Conservation (phyloP, 2,113 vertebrate genomes). For the Electrona antarctica region DNA sequence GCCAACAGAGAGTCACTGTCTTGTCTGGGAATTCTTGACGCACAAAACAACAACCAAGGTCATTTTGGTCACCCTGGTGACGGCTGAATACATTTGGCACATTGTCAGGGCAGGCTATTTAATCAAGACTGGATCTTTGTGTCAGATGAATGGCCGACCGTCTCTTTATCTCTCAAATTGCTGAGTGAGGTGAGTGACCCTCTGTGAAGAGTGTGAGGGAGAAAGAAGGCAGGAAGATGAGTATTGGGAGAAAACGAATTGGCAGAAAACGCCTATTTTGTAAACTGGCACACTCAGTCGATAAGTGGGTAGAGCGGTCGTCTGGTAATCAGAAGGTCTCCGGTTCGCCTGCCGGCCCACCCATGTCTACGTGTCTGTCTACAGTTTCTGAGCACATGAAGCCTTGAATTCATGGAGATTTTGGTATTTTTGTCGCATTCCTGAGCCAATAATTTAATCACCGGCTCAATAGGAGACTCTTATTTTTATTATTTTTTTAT, state of each 20-base stretch:
- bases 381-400: too few species aligned
- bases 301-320: slow-evolving; percentile 25
- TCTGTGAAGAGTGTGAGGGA: slow-evolving; percentile 44
- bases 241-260: slow-evolving; percentile 11
- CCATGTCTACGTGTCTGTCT: too few species aligned
- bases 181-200: slow-evolving; percentile 57
- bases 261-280: too few species aligned
- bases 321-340: slow-evolving; percentile 3
- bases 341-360: neutral
- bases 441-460: too few species aligned
- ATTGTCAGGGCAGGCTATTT: slow-evolving; percentile 72
- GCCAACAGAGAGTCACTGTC: slow-evolving; percentile 38
- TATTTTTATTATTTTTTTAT: too few species aligned
- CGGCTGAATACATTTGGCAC: slow-evolving; percentile 68
- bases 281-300: too few species aligned
- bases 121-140: slow-evolving; percentile 66
- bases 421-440: too few species aligned
- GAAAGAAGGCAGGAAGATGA: slow-evolving; percentile 25
- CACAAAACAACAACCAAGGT: slow-evolving; percentile 67
- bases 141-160: slow-evolving; percentile 55
- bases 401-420: too few species aligned
- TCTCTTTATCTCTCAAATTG: slow-evolving; percentile 69
- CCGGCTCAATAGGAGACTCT: too few species aligned
- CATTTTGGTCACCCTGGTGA: slow-evolving; percentile 75
- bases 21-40: slow-evolving; percentile 61